Evolutionary conservation across 1,140 invertebrate genomes (phyloP), one percentile per base, ranked within the genome.

Genomic region (Asbolus verrucosus): DNA sequence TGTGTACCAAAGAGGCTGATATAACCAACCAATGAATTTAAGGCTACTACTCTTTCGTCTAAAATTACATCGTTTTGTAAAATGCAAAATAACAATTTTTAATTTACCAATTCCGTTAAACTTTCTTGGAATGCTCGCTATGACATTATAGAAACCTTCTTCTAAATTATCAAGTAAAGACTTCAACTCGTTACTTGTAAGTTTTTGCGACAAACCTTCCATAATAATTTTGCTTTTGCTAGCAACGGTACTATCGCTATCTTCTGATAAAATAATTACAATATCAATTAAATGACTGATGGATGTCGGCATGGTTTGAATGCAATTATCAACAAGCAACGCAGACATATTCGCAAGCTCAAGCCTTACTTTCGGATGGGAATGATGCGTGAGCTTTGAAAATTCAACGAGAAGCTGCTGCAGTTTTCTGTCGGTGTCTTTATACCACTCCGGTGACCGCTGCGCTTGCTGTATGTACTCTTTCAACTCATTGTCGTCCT

Each of bases 1-100:
- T 85, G 82, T 33, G 82, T 81, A 27, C 77, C 82, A 71, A 91
- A 80, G 18, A 89, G 72, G 46, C 79, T 79, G 11, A 90, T 75
- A 76, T 90, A 91, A 6, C 89, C 89, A 31, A 82, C 79, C 1
- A 90, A 70, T 30, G 88, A 81, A 78, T 86, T 85, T 38, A 90
- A 77, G 3, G 81, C 80, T 0, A 82, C 79, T 69, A 85, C 80
- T 2, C 73, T 77, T 30, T 85, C 81, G 78, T 89, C 88, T 89
- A 74, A 8, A 79, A 79, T 67, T 3, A 36, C 3, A 2, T 36
- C 2, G 6, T 36, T 38, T 46, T 33, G 9, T 16, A 31, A 33
- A 13, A 2, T 39, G 9, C 9, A 24, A 54, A 4, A 21, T 30
- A 65, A n/a, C 33, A 14, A 31, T 33, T 2, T 16, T 14, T 6